Evolutionary conservation across 2,888 invertebrate genomes (phyloP).

Genomic region (Ectropis crepuscularia): DNA sequence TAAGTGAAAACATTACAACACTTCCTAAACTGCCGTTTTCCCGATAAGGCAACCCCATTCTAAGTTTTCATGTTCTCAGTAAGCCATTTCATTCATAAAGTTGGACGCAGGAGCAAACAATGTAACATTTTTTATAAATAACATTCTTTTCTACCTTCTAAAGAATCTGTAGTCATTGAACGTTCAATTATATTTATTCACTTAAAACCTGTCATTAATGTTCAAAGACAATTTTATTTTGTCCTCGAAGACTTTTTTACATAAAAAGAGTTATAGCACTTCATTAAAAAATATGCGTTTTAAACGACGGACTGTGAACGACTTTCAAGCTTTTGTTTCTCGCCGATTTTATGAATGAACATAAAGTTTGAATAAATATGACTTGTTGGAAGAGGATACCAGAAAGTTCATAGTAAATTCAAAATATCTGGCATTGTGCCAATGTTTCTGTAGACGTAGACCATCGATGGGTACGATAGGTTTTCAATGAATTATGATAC

Average conservation of each 20-base stretch:
- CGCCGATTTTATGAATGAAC: constrained; percentile 31
- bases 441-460: constrained; percentile 27
- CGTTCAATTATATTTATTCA: too few relatives aligned
- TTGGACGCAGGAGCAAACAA: too few relatives aligned
- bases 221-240: too few relatives aligned
- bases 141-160: too few relatives aligned
- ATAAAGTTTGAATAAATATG: constrained; percentile 39
- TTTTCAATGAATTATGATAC: constrained; percentile 29
- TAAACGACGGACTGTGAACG: neutral
- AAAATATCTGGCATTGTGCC: constrained; percentile 36
- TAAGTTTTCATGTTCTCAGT: constrained; percentile 29
- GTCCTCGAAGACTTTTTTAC: too few relatives aligned
- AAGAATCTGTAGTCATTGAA: too few relatives aligned
- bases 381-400: constrained; percentile 29
- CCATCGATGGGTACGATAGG: constrained; percentile 26
- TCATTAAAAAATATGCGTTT: too few relatives aligned
- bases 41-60: constrained; percentile 26
- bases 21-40: constrained; percentile 20
- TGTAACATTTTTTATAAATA: too few relatives aligned
- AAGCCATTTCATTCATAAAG: too few relatives aligned
- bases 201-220: too few relatives aligned
- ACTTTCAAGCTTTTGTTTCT: constrained; percentile 28
- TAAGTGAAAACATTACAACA: constrained; percentile 25
- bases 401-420: constrained; percentile 35
- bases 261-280: too few relatives aligned